phyloP scores from a whole-genome alignment of 2,888 invertebrate species.

The Stenichneumon culpator region DNA sequence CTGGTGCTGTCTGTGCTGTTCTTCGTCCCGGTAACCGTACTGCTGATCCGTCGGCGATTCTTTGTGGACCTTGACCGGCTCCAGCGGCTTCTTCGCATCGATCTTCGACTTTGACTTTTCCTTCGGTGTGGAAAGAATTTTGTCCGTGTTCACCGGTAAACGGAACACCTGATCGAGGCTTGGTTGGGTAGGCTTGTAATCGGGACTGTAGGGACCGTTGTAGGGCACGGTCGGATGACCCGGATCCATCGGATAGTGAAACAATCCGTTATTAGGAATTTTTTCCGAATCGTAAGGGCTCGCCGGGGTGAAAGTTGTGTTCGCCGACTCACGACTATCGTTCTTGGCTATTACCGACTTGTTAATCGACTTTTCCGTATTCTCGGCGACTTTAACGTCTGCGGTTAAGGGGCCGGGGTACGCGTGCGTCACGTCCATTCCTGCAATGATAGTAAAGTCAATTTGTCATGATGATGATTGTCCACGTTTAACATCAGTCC shows the following conservation, averaged over 20 bases:
- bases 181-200: conserved; percentile 80
- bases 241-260: conserved; percentile 83
- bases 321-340: conserved; percentile 47
- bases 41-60: conserved; percentile 73
- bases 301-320: conserved; percentile 17
- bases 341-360: conserved; percentile 73
- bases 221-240: conserved; percentile 82
- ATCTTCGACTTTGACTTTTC: conserved; percentile 79
- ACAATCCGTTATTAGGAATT: conserved; percentile 61
- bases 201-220: conserved; percentile 85
- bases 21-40: conserved; percentile 17
- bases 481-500: conserved; percentile 52
- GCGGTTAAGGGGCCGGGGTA: conserved; percentile 78
- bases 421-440: conserved; percentile 81
- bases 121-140: conserved; percentile 74
- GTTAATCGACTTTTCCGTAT: conserved; percentile 76
- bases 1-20: conserved; percentile 28
- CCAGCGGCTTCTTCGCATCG: conserved; percentile 81
- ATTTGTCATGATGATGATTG: conserved; percentile 66
- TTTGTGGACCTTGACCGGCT: conserved; percentile 78
- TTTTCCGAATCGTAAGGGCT: conserved; percentile 32
- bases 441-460: conserved; percentile 79
- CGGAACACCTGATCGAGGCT: conserved; percentile 81
- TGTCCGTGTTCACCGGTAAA: conserved; percentile 69
- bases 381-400: conserved; percentile 71